Evolutionary conservation across 2,888 invertebrate species (phyloP).

Genomic region (Athetis lepigone): DNA sequence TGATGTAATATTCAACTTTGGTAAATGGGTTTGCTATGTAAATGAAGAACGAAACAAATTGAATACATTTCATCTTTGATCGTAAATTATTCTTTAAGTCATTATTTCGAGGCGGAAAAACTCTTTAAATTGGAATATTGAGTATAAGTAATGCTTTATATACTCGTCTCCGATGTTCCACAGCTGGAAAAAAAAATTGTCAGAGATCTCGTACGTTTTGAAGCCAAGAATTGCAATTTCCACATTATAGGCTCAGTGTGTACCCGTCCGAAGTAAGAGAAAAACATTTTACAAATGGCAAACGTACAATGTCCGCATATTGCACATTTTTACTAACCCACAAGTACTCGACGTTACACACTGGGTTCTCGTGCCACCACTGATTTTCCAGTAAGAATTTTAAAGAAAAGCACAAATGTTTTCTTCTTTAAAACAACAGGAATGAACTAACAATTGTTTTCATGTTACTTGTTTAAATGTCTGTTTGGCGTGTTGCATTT

Average conservation of each 20-base stretch:
- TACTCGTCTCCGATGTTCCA: neutral
- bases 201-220: neutral
- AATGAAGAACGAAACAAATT: conserved; percentile 60
- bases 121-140: conserved; percentile 7
- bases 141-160: neutral
- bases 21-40: conserved; percentile 61
- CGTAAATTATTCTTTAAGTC: conserved; percentile 49
- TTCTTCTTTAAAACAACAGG: conserved; percentile 22
- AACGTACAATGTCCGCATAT: conserved; percentile 16
- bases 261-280: conserved; percentile 4
- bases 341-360: conserved; percentile 11
- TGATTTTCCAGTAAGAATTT: conserved; percentile 35
- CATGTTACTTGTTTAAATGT: conserved; percentile 19
- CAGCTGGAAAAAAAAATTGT: neutral
- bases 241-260: neutral
- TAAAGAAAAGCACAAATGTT: conserved; percentile 37
- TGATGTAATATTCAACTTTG: conserved; percentile 59
- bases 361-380: conserved; percentile 16
- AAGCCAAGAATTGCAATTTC: neutral
- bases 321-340: conserved; percentile 34
- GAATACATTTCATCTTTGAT: conserved; percentile 53
- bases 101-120: conserved; percentile 32
- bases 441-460: conserved; percentile 24
- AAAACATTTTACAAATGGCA: conserved; percentile 22
- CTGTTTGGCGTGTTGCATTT: neutral